phyloP scores from a whole-genome alignment of 1,140 invertebrate genomes.

The Philotrypesis tridentata region DNA sequence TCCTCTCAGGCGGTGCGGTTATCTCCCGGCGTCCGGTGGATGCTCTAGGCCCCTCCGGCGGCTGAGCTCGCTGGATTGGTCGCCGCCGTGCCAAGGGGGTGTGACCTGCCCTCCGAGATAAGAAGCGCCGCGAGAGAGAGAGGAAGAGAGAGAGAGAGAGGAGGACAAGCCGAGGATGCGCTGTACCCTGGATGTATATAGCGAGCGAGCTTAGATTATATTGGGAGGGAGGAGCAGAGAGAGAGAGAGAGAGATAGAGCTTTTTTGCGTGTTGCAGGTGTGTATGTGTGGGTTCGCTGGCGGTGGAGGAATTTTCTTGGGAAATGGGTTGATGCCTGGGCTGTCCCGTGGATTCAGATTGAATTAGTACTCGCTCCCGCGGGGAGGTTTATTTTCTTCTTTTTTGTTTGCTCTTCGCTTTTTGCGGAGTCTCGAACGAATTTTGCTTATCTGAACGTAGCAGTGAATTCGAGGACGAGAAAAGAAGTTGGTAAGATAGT shows the following conservation, averaged over 20 bases:
- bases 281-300: not conserved
- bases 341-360: not conserved
- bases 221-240: too few relatives aligned
- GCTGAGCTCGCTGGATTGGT: conserved; percentile 32
- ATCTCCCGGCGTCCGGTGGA: not conserved
- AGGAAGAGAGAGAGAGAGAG: too few relatives aligned
- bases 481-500: too few relatives aligned
- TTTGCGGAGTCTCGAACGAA: too few relatives aligned
- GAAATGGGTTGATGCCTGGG: not conserved
- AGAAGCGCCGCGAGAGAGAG: conserved; percentile 1
- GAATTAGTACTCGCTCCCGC: not conserved
- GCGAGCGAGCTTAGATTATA: too few relatives aligned
- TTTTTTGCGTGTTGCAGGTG: not conserved
- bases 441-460: too few relatives aligned
- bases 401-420: too few relatives aligned
- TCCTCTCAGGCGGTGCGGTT: conserved; percentile 27
- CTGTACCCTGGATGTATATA: too few relatives aligned
- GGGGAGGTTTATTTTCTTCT: too few relatives aligned
- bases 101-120: conserved; percentile 30
- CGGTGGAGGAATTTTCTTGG: not conserved
- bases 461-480: too few relatives aligned
- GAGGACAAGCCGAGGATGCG: not conserved
- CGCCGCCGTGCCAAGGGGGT: conserved; percentile 41
- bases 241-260: not conserved
- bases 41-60: conserved; percentile 52